A percentile compares a stretch with the other conserved stretches of the same genome.
These are phyloP conservation scores for Argyresthia goedartella DNA, from an alignment of 2,888 invertebrate genomes.

Conservation along the genomic window DNA sequence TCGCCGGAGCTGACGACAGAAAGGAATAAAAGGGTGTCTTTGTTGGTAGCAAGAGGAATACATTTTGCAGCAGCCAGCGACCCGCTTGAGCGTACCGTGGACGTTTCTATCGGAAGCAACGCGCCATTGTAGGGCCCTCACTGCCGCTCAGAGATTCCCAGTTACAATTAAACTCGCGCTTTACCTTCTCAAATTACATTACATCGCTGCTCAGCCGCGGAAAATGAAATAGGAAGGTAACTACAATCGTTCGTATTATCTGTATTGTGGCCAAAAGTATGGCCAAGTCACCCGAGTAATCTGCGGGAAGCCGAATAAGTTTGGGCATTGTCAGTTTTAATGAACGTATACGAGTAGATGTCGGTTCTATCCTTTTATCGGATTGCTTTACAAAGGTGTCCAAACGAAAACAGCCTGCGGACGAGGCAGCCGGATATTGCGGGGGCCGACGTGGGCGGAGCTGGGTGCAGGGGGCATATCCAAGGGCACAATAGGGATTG, in stretches of 20 bases:
- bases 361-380: constrained; percentile 25
- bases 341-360: constrained; percentile 16
- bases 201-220: neutral
- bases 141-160: neutral
- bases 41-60: constrained; percentile 47
- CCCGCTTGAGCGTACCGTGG: constrained; percentile 20
- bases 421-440: constrained; percentile 28
- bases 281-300: neutral
- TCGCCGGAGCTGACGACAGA: constrained; percentile 45
- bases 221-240: too few relatives aligned
- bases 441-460: constrained; percentile 9
- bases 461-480: neutral
- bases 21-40: constrained; percentile 56
- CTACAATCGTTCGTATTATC: too few relatives aligned
- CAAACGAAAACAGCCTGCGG: constrained; percentile 25
- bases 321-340: constrained; percentile 16
- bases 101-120: constrained; percentile 19
- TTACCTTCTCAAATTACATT: neutral
- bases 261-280: too few relatives aligned
- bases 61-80: constrained; percentile 35
- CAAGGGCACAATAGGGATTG: too few relatives aligned
- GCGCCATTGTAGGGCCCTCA: constrained; percentile 26
- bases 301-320: constrained; percentile 10
- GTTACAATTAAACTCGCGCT: neutral
- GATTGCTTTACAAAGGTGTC: constrained; percentile 28